Evolutionary conservation across 2,888 invertebrate species (phyloP).

Genomic region (Polydesmus complanatus): DNA sequence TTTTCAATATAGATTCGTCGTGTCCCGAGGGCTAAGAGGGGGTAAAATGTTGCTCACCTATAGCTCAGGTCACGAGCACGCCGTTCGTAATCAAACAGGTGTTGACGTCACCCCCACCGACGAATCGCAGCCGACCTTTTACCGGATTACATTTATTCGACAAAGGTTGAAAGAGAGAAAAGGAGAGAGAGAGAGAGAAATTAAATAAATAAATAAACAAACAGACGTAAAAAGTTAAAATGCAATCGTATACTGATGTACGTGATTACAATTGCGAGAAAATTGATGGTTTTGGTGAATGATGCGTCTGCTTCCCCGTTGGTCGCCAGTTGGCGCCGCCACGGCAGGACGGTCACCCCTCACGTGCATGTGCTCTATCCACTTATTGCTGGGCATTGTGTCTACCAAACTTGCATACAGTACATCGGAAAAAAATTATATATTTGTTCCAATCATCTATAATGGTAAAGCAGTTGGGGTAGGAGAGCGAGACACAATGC

Average conservation of each 20-base stretch:
- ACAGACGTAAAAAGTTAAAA: too few species aligned
- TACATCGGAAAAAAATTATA: neutral
- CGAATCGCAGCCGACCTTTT: neutral
- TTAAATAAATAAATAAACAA: too few species aligned
- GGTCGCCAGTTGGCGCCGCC: neutral
- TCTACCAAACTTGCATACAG: neutral
- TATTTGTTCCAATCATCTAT: neutral
- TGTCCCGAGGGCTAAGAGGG: too few species aligned
- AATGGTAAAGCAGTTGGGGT: neutral
- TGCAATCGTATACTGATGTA: too few species aligned
- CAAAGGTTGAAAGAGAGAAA: too few species aligned
- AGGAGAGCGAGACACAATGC: neutral
- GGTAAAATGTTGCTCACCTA: neutral
- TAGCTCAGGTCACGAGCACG: neutral
- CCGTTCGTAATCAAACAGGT: neutral
- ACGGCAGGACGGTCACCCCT: neutral
- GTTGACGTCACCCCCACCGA: neutral
- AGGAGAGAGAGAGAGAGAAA: too few species aligned
- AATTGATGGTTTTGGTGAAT: neutral
- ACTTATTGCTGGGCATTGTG: neutral
- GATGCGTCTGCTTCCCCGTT: neutral
- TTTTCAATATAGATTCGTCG: neutral
- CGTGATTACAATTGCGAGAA: neutral
- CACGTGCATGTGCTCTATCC: neutral
- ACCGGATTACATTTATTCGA: neutral